These are phyloP conservation scores for Flexamia atlantica DNA, from an alignment of 2,888 invertebrate species.

Conservation along the genomic window DNA sequence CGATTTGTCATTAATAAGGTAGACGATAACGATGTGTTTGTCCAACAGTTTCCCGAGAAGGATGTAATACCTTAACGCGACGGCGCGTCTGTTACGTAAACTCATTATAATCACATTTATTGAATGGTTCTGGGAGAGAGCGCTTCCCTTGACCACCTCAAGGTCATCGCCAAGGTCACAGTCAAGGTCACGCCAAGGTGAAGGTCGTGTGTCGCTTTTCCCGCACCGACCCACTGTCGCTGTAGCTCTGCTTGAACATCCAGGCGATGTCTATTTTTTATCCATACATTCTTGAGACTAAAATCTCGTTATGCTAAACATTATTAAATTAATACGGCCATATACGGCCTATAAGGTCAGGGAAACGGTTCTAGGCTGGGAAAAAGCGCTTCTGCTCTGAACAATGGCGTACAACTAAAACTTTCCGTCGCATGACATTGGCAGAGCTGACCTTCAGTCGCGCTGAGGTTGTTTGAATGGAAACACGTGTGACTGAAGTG, in stretches of 20 bases:
- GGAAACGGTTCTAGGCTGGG: too few species aligned
- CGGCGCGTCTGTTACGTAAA: neutral
- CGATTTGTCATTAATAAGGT: too few species aligned
- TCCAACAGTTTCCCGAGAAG: too few species aligned
- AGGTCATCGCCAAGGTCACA: slow-evolving; percentile 11
- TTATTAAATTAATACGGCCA: too few species aligned
- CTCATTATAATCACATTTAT: slow-evolving; percentile 32
- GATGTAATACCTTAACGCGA: neutral
- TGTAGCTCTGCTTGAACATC: too few species aligned
- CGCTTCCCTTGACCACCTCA: slow-evolving; percentile 12
- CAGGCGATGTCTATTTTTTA: too few species aligned
- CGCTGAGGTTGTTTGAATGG: neutral
- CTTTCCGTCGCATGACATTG: neutral
- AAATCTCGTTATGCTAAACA: too few species aligned
- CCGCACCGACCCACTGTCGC: neutral
- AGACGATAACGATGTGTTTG: too few species aligned
- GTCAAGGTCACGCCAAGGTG: slow-evolving; percentile 28
- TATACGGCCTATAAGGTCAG: too few species aligned
- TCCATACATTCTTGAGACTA: too few species aligned
- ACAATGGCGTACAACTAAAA: neutral
- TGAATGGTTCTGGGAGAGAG: slow-evolving; percentile 30
- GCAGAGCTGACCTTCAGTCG: neutral
- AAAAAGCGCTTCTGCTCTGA: neutral
- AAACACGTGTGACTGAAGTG: neutral
- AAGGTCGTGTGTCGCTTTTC: neutral